Percentiles rank a stretch among this genome's conserved stretches.
phyloP scores from a whole-genome alignment of 2,113 vertebrate genomes.

The Actenoides lindsayi region DNA sequence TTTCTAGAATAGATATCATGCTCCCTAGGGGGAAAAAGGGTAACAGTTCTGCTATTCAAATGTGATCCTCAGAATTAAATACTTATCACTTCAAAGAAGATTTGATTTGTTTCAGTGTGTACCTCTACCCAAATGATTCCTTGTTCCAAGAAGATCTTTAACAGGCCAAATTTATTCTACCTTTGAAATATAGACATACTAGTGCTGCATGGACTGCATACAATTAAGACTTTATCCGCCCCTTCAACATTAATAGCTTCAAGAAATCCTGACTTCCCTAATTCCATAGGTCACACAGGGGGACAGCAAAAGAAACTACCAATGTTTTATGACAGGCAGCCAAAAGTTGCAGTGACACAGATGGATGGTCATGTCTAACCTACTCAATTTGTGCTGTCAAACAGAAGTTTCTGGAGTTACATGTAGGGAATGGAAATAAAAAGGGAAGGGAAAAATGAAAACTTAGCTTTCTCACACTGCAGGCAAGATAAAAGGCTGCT shows the following conservation, averaged over 20 bases:
- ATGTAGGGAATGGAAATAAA: not conserved
- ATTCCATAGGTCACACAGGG: not conserved
- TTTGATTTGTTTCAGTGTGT: constrained; percentile 13
- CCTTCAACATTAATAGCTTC: not conserved
- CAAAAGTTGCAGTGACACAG: not conserved
- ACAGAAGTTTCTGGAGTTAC: constrained; percentile 34
- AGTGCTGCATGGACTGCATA: not conserved
- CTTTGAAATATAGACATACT: constrained; percentile 16
- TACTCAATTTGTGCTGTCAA: constrained; percentile 40
- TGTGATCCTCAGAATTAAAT: not conserved
- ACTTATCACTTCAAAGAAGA: constrained; percentile 51
- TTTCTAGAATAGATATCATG: not conserved
- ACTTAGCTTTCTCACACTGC: not conserved
- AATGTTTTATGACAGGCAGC: not conserved
- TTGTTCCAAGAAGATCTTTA: constrained; percentile 18
- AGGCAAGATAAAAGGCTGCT: not conserved
- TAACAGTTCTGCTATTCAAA: constrained; percentile 35
- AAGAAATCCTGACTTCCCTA: not conserved
- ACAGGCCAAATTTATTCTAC: not conserved
- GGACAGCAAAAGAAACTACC: not conserved
- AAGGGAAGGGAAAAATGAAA: constrained; percentile 7
- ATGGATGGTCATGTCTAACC: not conserved
- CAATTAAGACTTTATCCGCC: constrained; percentile 1
- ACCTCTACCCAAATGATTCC: not conserved
- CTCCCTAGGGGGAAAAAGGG: not conserved